phyloP scores from a whole-genome alignment of 1,140 invertebrate genomes.

The Riptortus pedestris region DNA sequence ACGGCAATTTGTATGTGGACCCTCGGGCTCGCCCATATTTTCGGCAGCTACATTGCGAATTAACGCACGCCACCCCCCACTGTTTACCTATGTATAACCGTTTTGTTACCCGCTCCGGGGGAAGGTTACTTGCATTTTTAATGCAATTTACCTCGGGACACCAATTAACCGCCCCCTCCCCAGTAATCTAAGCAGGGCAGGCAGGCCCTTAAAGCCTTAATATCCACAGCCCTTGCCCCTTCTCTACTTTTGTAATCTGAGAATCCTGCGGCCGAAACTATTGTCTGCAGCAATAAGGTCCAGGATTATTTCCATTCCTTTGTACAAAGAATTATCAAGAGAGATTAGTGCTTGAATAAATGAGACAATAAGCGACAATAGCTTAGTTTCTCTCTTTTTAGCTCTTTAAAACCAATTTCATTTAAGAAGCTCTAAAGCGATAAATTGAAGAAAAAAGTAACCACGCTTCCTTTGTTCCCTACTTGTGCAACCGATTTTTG shows the following conservation, averaged over 20 bases:
- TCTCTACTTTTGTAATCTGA: background rate
- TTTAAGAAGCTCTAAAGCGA: too few relatives aligned
- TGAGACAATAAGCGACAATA: too few relatives aligned
- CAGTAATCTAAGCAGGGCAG: background rate
- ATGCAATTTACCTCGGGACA: conserved; percentile 11
- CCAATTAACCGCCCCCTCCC: background rate
- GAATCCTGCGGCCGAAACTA: background rate
- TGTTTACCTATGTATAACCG: conserved; percentile 15
- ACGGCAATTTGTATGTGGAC: conserved; percentile 10
- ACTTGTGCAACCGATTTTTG: too few relatives aligned
- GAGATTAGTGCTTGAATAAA: too few relatives aligned
- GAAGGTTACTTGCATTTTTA: conserved; percentile 3
- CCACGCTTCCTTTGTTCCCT: too few relatives aligned
- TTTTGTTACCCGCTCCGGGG: background rate
- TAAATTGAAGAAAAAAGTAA: too few relatives aligned
- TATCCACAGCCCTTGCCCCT: background rate
- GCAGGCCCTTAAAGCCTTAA: background rate
- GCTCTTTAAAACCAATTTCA: too few relatives aligned
- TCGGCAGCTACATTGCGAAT: conserved; percentile 9
- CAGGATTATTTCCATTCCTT: too few relatives aligned
- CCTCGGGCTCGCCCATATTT: background rate
- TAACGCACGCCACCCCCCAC: background rate
- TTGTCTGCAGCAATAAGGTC: too few relatives aligned
- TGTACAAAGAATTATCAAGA: too few relatives aligned
- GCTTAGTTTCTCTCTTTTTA: too few relatives aligned